Evolutionary conservation across 2,888 invertebrate genomes (phyloP), one percentile per base, ranked within the genome.

Genomic region (Bellardia pandia): DNA sequence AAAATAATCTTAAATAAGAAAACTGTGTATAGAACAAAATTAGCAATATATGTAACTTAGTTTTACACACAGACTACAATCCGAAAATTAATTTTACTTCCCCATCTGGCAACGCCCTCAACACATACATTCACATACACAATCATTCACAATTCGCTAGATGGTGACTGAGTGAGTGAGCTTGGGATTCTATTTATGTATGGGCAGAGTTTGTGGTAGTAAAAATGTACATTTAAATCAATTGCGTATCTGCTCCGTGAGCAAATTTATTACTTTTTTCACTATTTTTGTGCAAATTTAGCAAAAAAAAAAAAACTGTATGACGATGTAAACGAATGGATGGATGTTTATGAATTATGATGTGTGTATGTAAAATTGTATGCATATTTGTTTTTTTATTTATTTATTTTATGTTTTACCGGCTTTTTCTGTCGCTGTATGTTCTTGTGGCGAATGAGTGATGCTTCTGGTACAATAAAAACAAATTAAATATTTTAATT

Each of bases 161-260:
- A 16, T 51, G 33, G 53, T 74, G 23, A 13, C 58, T 56, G 11
- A 68, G 56, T 45, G 37, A 48, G 83, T 72, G n/a, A 74, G 30
- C 60, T 58, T 51, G 33, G 58, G 42, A 62, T 69, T 74, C 51
- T 68, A 51, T 74, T 78, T 79, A 79, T 68, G 42, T 58, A 68
- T 58, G 74, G 62, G 69, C 16, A 58, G 33, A 58, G 30, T 77
- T 77, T 33, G 48, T 72, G 33, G 68, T 79, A 79, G 85, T 85
- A 85, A 81, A 72, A 85, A 56, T 77, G 9, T 81, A 78, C 66
- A 87, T 86, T 84, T 74, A 85, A 87, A 85, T 87, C 81, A 85
- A 87, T 85, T 87, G 81, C 77, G 85, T 85, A 85, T 81, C 56
- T 69, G 56, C 87, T 74, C 75, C 81, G 74, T 81, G 72, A 85